Conservation (phyloP, 2,888 invertebrate genomes). For the Pedicia rivosa region DNA sequence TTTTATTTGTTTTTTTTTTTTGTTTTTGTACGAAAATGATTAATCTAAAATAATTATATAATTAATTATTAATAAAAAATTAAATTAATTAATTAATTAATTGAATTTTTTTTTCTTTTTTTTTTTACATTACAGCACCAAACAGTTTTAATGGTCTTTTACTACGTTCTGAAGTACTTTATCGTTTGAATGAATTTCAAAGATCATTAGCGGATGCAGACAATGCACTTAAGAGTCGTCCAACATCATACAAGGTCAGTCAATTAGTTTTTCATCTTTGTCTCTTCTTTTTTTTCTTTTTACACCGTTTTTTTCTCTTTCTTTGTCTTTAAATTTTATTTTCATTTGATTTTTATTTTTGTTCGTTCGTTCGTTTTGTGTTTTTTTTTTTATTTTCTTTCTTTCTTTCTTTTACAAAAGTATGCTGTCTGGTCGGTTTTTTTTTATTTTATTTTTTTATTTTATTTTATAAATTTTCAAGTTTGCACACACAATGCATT, state of each 20-base stretch:
- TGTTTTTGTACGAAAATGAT: too few relatives aligned
- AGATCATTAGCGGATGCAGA: conserved; percentile 51
- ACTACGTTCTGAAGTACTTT: conserved; percentile 44
- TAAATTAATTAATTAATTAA: neutral
- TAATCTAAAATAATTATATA: neutral
- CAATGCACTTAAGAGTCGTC: conserved; percentile 40
- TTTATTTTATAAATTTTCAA: too few relatives aligned
- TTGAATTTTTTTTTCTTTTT: conserved; percentile 9
- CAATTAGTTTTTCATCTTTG: neutral
- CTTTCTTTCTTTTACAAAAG: too few relatives aligned
- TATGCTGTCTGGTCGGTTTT: too few relatives aligned
- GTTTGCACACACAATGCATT: too few relatives aligned
- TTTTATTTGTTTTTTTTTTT: too few relatives aligned
- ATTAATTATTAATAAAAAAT: neutral
- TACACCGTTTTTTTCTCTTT: too few relatives aligned
- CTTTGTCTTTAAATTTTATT: too few relatives aligned
- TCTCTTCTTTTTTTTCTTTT: conserved; percentile 6
- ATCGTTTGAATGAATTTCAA: conserved; percentile 39
- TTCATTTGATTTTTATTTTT: too few relatives aligned
- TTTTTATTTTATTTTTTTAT: too few relatives aligned
- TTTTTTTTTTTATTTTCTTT: too few relatives aligned
- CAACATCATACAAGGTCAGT: conserved; percentile 51
- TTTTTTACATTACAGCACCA: conserved; percentile 42
- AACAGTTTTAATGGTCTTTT: conserved; percentile 44
- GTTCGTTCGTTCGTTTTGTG: too few relatives aligned